A percentile compares a stretch with the other conserved stretches of the same genome.
Evolutionary conservation across 1,140 invertebrate species (phyloP).

Genomic region (Atta colombica): DNA sequence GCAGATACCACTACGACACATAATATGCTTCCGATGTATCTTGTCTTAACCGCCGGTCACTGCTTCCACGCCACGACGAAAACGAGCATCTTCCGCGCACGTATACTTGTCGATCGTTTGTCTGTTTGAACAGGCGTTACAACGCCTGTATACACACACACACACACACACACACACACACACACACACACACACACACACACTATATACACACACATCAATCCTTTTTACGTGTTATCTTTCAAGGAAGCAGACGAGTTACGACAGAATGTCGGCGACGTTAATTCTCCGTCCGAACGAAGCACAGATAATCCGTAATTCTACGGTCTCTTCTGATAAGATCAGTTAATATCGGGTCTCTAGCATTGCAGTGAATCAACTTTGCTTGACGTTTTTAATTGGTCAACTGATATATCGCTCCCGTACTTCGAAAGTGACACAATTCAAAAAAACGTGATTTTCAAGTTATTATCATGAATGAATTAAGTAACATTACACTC

Average conservation of each 20-base stretch:
- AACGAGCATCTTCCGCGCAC: conserved; percentile 66
- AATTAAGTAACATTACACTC: no score
- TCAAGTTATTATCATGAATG: no score
- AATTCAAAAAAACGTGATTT: no score
- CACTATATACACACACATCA: neutral
- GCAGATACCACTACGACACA: conserved; percentile 11
- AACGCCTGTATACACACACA: conserved; percentile 32
- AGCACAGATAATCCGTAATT: conserved; percentile 22
- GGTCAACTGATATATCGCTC: no score
- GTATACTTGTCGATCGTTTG: conserved; percentile 61
- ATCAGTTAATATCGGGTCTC: conserved; percentile 2
- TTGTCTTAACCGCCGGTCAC: conserved; percentile 51
- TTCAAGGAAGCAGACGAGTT: conserved; percentile 52
- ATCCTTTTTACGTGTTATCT: conserved; percentile 58
- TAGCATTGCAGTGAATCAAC: neutral
- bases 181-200: no score
- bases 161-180: neutral
- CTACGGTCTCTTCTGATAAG: conserved; percentile 6
- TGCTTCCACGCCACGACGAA: conserved; percentile 55
- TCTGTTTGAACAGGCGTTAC: conserved; percentile 68
- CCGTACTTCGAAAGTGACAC: no score
- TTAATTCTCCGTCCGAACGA: conserved; percentile 39
- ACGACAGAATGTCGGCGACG: conserved; percentile 46
- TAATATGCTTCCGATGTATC: conserved; percentile 48
- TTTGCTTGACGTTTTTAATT: neutral